Base-by-base conservation (phyloP, 2,888 invertebrate genomes). In the Eristalis arbustorum region DNA sequence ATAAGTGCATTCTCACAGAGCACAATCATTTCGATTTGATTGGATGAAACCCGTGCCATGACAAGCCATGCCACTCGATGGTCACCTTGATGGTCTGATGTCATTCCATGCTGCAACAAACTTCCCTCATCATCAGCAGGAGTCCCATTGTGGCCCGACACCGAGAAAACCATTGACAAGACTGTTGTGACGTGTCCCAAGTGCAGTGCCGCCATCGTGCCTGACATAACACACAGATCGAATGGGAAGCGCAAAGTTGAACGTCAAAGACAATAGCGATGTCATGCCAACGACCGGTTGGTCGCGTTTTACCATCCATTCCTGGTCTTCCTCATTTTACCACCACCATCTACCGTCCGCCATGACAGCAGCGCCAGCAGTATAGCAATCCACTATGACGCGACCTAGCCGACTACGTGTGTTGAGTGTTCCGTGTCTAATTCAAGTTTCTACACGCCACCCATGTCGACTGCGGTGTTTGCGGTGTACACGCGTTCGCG, bases 401-500 rank as follows among this genome's bases (percentile, higher is more conserved):
- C 31, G 31, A 31, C 31, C 0, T 31, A 25, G 66, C 22, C 67
- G 34, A 62, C 23, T 14, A 14, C 23, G 59, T 59, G 59, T 59
- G 25, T 25, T 49, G 59, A 59, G 25, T 80, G 75, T 76, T 80
- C 34, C 67, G 61, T 63, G 69, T 74, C 81, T 82, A 57, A 77
- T 82, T 81, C 68, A 80, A 80, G 84, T 76, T 68, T 49, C 76
- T 40, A 28, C 64, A 66, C 81, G 69, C 81, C 81, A 85, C 74
- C 49, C 56, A 77, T 82, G 85, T 85, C 74, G 81, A 42, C 69
- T 85, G 85, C 62, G 85, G 82, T 74, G 34, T 59, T 77, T 85
- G 81, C 59, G 85, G 81, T 74, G 18, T 69, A 82, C 81, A 85
- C 66, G 81, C 77, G 85, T 77, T 85, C 77, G 73, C 73, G 81